These are phyloP conservation scores for Pandion haliaetus DNA, from an alignment of 2,113 vertebrate species.

Conservation along the genomic window DNA sequence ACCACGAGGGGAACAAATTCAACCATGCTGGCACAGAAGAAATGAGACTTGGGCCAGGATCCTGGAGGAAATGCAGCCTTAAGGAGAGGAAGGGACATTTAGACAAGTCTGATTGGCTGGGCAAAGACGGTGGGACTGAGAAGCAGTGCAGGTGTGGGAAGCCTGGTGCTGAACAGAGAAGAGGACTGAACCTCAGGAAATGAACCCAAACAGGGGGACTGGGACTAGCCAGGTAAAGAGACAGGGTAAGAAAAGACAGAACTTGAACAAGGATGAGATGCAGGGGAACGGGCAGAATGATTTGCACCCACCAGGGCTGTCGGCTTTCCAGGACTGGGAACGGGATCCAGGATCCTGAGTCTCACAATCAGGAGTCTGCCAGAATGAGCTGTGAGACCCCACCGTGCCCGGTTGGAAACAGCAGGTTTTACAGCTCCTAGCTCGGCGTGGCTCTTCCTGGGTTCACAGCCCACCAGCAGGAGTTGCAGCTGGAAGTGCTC, in stretches of 20 bases:
- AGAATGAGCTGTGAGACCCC: not conserved
- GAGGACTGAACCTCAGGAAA: not conserved
- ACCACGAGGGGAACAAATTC: not conserved
- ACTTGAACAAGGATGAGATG: not conserved
- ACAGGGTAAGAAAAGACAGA: not conserved
- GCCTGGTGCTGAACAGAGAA: not conserved
- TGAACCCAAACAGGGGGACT: not conserved
- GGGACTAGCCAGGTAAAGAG: not conserved
- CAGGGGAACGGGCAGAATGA: not conserved
- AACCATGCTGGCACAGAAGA: not conserved
- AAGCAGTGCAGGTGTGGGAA: not conserved
- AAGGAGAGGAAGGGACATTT: not conserved
- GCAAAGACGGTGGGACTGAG: not conserved
- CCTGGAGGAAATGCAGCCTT: not conserved
- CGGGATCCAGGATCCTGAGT: not conserved
- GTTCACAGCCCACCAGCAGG: slow-evolving; percentile 15
- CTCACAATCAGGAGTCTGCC: not conserved
- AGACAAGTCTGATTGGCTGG: not conserved
- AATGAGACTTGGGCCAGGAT: not conserved
- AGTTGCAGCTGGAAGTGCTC: slow-evolving; percentile 30
- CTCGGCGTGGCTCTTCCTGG: not conserved
- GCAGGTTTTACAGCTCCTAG: slow-evolving; percentile 7
- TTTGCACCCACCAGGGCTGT: not conserved
- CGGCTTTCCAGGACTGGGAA: not conserved
- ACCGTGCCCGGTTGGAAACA: rapidly evolving